These are phyloP conservation scores for Drosophila hawaiiensis DNA, from an alignment of 2,888 invertebrate species.

Conservation along the genomic window DNA sequence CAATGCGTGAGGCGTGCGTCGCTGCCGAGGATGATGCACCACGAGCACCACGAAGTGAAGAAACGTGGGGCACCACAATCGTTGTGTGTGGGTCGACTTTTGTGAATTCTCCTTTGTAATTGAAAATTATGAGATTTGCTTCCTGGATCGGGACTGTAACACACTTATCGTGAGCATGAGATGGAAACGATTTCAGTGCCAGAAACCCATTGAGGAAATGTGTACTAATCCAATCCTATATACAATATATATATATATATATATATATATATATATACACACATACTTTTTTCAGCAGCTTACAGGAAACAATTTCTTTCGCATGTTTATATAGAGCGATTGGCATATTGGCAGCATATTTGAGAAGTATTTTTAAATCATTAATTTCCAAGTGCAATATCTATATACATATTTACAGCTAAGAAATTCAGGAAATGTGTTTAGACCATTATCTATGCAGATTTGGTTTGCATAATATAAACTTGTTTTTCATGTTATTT, in stretches of 20 bases:
- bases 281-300: background rate
- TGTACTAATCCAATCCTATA: background rate
- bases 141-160: constrained; percentile 32
- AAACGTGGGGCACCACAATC: background rate
- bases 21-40: background rate
- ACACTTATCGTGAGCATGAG: constrained; percentile 15
- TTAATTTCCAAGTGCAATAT: background rate
- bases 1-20: constrained; percentile 38
- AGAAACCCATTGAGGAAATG: constrained; percentile 25
- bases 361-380: background rate
- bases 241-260: background rate
- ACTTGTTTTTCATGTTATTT: constrained; percentile 1
- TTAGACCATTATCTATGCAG: background rate
- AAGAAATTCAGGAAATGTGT: constrained; percentile 2
- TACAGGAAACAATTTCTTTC: background rate
- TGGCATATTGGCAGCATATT: background rate
- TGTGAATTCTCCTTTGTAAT: constrained; percentile 12
- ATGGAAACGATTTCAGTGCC: constrained; percentile 31
- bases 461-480: constrained; percentile 1
- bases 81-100: constrained; percentile 12
- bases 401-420: background rate
- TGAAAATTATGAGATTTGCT: constrained; percentile 18
- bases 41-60: background rate
- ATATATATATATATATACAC: background rate
- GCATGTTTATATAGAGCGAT: background rate